These are phyloP conservation scores for Cheirogaleus major DNA, from an alignment of 2,797 vertebrate species.

Conservation along the genomic window DNA sequence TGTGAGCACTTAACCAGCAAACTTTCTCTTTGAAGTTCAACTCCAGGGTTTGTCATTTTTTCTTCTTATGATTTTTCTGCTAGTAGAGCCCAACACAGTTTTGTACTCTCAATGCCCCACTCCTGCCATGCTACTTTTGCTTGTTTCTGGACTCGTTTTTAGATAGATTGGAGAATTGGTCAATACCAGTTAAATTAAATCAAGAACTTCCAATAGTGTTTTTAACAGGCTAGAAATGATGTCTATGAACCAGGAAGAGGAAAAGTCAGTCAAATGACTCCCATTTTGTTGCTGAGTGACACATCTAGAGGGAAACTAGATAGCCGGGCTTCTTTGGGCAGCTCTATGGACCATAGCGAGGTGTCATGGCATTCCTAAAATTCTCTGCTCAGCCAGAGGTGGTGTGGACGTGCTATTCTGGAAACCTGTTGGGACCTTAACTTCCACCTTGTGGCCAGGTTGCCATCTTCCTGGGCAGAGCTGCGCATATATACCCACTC, in stretches of 20 bases:
- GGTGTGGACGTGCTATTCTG: neutral
- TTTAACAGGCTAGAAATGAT: neutral
- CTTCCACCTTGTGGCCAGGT: constrained; percentile 85
- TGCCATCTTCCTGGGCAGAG: constrained; percentile 96
- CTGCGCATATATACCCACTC: constrained; percentile 96
- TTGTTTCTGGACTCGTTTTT: constrained; percentile 25
- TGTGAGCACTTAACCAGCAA: neutral
- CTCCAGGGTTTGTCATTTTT: neutral
- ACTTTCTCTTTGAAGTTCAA: neutral
- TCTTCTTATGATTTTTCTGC: constrained; percentile 13
- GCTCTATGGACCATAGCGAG: neutral
- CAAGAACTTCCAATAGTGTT: neutral
- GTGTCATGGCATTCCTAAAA: neutral
- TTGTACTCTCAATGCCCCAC: neutral
- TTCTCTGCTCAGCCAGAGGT: neutral
- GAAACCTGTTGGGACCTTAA: constrained; percentile 72
- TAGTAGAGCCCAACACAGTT: neutral
- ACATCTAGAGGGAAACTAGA: neutral
- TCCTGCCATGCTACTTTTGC: neutral
- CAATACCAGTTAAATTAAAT: neutral
- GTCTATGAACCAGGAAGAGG: neutral
- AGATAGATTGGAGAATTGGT: neutral
- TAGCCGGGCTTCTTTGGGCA: neutral
- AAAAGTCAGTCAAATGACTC: neutral
- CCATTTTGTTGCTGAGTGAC: neutral